Base-by-base conservation (phyloP, 2,113 vertebrate species). In the Caloenas nicobarica region DNA sequence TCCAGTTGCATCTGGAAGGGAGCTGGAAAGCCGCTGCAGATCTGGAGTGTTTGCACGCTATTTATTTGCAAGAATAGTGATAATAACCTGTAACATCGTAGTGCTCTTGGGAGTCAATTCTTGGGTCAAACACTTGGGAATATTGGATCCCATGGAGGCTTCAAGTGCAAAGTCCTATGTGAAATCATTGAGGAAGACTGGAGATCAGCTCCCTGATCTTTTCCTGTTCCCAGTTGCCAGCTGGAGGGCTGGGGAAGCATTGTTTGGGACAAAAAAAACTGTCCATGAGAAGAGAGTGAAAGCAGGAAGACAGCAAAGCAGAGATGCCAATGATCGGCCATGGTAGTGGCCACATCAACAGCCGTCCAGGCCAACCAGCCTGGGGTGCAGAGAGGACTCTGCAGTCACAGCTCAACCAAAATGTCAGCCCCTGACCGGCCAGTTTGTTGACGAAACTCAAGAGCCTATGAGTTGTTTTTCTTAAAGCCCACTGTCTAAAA, bases 321-420 rank as follows among this genome's bases (percentile, higher is more conserved):
- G 36, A 42, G 42, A 4, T 15, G 25, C 33, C n/a, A 2, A 31
- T 10, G 1, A 4, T 17, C 2, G 9, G 23, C 44, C 11, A 1
- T 6, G 38, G 58, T 7, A 40, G 22, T 7, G 2, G 10, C 10
- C 16, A 7, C 7, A 12, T 10, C 18, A 42, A 34, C 15, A 36
- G 26, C 72, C 3, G 0, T 7, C 16, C 16, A 25, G 68, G 61
- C 28, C 61, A 56, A 13, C 6, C 6, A 57, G 13, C 57, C 62
- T 28, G 8, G 42, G 44, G 15, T 13, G n/a, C 34, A 56, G 21
- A 33, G 54, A 74, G 48, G 48, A 26, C 15, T 23, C 44, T 29
- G 10, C 16, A 70, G 17, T 6, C 51, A 31, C 17, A 51, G 14
- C 33, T 61, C 38, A 25, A 34, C 56, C 26, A 31, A 26, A 26